These are phyloP conservation scores for Drosophila leontia DNA, from an alignment of 1,140 invertebrate genomes.

Conservation along the genomic window DNA sequence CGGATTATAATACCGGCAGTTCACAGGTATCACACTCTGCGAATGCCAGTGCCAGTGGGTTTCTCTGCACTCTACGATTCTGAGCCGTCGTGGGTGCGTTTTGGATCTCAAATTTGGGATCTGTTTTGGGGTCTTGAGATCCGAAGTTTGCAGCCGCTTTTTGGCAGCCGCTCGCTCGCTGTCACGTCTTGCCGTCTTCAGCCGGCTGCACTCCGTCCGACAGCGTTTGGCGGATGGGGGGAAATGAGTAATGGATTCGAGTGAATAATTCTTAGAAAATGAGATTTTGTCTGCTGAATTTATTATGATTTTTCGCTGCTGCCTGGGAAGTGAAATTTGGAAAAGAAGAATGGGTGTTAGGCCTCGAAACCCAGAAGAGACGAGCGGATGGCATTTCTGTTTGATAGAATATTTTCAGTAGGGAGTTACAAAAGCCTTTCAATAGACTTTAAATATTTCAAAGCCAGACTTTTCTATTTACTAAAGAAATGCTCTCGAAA, in stretches of 20 bases:
- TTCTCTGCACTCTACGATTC: constrained; percentile 27
- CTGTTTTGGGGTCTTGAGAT: constrained; percentile 39
- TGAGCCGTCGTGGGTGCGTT: constrained; percentile 40
- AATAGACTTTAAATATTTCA: not conserved
- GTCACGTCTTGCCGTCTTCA: constrained; percentile 54
- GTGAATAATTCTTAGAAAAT: constrained; percentile 59
- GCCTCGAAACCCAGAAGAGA: not conserved
- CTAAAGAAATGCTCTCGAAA: too few relatives aligned
- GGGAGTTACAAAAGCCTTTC: not conserved
- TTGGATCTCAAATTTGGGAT: constrained; percentile 25
- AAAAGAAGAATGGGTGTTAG: constrained; percentile 17
- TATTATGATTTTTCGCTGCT: constrained; percentile 25
- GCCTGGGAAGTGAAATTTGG: constrained; percentile 42
- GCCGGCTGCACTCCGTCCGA: constrained; percentile 36
- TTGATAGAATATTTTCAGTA: not conserved
- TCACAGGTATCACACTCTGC: constrained; percentile 58
- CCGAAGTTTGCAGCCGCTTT: constrained; percentile 27
- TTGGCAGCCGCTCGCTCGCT: constrained; percentile 37
- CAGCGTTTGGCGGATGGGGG: constrained; percentile 30
- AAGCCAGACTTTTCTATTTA: not conserved
- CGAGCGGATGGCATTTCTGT: not conserved
- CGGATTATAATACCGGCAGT: constrained; percentile 67
- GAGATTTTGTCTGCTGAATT: constrained; percentile 47
- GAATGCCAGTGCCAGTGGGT: constrained; percentile 10
- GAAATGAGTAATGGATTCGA: constrained; percentile 53